These are phyloP conservation scores for Pemphigus obesinymphae DNA, from an alignment of 1,140 invertebrate genomes.

Conservation along the genomic window DNA sequence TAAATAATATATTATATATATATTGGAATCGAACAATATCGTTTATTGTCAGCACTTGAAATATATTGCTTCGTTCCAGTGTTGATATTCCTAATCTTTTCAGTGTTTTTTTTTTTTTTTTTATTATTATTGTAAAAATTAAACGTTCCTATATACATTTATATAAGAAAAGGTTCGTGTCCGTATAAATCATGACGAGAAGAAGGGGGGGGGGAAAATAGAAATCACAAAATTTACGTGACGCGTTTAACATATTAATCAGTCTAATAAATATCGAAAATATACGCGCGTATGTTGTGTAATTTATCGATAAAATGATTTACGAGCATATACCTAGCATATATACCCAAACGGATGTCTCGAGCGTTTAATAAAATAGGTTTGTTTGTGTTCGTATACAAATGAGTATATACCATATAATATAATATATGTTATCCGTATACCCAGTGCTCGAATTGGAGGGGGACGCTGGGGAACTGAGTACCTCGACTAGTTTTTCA, in stretches of 20 bases:
- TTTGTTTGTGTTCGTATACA: not conserved
- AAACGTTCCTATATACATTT: not conserved
- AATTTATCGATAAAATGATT: slow-evolving; percentile 2
- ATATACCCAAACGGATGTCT: too few species aligned
- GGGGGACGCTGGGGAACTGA: too few species aligned
- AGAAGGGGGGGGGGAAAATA: not conserved
- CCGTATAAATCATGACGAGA: not conserved
- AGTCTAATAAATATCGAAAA: not conserved
- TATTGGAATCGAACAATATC: not conserved
- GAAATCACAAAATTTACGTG: too few species aligned
- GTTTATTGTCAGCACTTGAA: not conserved
- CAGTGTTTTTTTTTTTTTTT: too few species aligned
- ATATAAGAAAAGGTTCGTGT: too few species aligned
- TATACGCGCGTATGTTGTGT: too few species aligned
- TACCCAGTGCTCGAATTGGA: too few species aligned
- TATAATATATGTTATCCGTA: too few species aligned
- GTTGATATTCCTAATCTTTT: too few species aligned
- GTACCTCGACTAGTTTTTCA: too few species aligned
- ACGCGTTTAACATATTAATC: not conserved
- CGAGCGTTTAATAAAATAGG: not conserved
- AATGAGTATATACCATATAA: too few species aligned
- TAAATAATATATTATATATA: not conserved
- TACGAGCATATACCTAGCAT: too few species aligned
- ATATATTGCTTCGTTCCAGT: slow-evolving; percentile 3
- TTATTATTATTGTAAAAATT: not conserved